Conservation (phyloP, 2,113 vertebrate species). For the Sinocyclocheilus anshuiensis region DNA sequence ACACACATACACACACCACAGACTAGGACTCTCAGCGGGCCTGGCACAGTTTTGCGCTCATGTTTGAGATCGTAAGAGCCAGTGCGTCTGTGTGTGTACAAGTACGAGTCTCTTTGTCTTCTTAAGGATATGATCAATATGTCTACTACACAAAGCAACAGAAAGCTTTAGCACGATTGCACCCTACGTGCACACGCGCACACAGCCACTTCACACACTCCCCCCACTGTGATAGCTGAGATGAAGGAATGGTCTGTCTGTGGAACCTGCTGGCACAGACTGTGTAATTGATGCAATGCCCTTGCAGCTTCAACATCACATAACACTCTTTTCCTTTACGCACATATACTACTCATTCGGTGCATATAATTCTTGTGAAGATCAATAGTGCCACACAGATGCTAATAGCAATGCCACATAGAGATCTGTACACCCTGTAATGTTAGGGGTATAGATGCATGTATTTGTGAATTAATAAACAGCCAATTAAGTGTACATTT, state of each 20-base stretch:
- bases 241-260: conserved; percentile 73
- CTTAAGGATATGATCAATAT: conserved; percentile 60
- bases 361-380: conserved; percentile 64
- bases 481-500: conserved; percentile 13
- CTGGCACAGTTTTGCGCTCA: conserved; percentile 45
- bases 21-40: conserved; percentile 34
- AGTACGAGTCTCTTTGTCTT: not conserved
- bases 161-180: conserved; percentile 59
- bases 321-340: conserved; percentile 27
- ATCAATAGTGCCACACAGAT: conserved; percentile 64
- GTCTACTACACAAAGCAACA: conserved; percentile 73
- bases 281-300: conserved; percentile 75
- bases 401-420: conserved; percentile 59
- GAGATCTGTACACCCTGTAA: not conserved
- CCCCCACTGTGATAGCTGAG: conserved; percentile 70
- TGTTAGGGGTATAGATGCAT: not conserved
- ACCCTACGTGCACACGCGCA: not conserved
- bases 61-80: conserved; percentile 24
- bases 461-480: conserved; percentile 15
- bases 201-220: conserved; percentile 59
- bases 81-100: conserved; percentile 50
- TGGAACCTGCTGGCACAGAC: conserved; percentile 74
- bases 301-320: conserved; percentile 64
- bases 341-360: conserved; percentile 61
- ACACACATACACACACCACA: conserved; percentile 37